Evolutionary conservation across 2,888 invertebrate species (phyloP), one percentile per base, ranked within the genome.

Genomic region (Trisateles emortualis): DNA sequence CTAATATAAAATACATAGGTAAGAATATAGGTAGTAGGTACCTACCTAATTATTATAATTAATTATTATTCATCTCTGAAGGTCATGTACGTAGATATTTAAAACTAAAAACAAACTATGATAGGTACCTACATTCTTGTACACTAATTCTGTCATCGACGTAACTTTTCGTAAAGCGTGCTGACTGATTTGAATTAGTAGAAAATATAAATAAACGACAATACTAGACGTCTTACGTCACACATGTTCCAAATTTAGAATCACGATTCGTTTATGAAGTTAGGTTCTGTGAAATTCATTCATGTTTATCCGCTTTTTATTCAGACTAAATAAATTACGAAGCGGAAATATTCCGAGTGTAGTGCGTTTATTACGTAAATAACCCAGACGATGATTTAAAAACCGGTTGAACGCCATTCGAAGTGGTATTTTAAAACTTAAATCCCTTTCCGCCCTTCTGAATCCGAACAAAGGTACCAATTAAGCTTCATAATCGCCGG

Each of bases 401-500:
- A 77, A 81, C 68, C 64, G 72, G 75, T 74, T 63, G 60, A 69
- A 66, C 64, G 59, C 64, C 64, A 61, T 65, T 64, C 53, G 56
- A 74, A 72, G 68, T 68, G 71, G 68, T 71, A 78, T 83, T 83
- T 81, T 76, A 78, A 79, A 80, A 79, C 77, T 79, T 77, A 74
- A 80, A 83, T 78, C 78, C 72, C 75, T 76, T 82, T 78, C 76
- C 76, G 71, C 76, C 72, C 74, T 74, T 72, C 72, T 75, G 75
- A 69, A 75, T 68, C 72, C 62, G 79, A 82, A 88, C 83, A 85
- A 87, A 85, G 83, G 82, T 80, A 79, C 79, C 85, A 86, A 88
- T 87, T 88, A 87, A 84, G 82, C 79, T 77, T 79, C 78, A 86
- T 87, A 86, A 88, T 85, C 82, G 78, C 78, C 74, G 75, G 82